Conservation (phyloP, 2,797 vertebrate species). For the Ctenochaetus hawaiiensis region DNA sequence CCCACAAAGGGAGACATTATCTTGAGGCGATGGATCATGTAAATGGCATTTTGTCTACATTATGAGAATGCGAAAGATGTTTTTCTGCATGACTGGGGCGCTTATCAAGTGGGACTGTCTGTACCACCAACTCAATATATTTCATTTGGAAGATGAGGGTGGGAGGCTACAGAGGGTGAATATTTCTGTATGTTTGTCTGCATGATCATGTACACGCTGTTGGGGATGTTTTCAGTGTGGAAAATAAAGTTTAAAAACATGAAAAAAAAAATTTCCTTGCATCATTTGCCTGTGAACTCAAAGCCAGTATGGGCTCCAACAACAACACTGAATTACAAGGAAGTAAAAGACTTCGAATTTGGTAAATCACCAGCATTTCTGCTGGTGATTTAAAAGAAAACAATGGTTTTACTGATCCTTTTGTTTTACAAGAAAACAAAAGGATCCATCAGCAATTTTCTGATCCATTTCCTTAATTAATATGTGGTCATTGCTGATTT, state of each 20-base stretch:
- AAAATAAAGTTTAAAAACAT: neutral
- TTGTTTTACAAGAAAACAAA: too few relatives aligned
- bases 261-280: slow-evolving; percentile 32
- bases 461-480: too few relatives aligned
- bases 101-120: slow-evolving; percentile 83
- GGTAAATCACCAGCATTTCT: neutral
- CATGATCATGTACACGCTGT: slow-evolving; percentile 51
- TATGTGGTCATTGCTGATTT: too few relatives aligned
- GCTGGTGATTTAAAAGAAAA: too few relatives aligned
- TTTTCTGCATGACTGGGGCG: slow-evolving; percentile 81
- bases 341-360: slow-evolving; percentile 15
- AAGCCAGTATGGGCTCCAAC: slow-evolving; percentile 8
- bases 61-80: slow-evolving; percentile 81
- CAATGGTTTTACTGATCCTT: too few relatives aligned
- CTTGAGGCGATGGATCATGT: slow-evolving; percentile 83
- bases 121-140: slow-evolving; percentile 78
- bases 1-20: slow-evolving; percentile 79
- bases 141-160: slow-evolving; percentile 74
- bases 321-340: neutral
- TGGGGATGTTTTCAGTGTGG: slow-evolving; percentile 25
- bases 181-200: slow-evolving; percentile 54
- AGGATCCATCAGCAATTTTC: too few relatives aligned
- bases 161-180: slow-evolving; percentile 56
- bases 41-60: slow-evolving; percentile 83
- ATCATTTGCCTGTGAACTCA: slow-evolving; percentile 39